phyloP scores from a whole-genome alignment of 2,888 invertebrate species.

The Ferrisia virgata region DNA sequence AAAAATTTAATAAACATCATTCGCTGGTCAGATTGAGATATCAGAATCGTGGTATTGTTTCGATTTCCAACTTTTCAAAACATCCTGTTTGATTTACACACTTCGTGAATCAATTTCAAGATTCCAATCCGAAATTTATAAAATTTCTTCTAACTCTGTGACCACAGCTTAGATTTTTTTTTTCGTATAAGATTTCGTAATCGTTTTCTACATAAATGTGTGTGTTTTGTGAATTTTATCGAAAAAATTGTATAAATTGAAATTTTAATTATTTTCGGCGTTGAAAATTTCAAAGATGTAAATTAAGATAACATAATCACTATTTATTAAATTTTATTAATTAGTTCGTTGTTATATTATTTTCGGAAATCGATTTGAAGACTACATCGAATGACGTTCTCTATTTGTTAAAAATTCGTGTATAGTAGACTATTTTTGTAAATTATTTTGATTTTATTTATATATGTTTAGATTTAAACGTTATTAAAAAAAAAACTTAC shows the following conservation, averaged over 20 bases:
- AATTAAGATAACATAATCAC: conserved; percentile 39
- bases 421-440: conserved; percentile 40
- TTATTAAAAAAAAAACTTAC: background rate
- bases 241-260: background rate
- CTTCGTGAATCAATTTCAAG: too few species aligned
- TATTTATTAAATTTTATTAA: conserved; percentile 1
- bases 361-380: conserved; percentile 13
- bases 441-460: conserved; percentile 36
- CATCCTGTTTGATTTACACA: too few species aligned
- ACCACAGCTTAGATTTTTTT: background rate
- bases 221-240: background rate
- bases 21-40: too few species aligned
- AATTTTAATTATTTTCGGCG: background rate
- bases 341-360: conserved; percentile 25
- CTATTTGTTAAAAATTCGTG: conserved; percentile 37
- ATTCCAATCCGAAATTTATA: too few species aligned
- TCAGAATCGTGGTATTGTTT: too few species aligned
- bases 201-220: background rate
- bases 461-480: background rate
- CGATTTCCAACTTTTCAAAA: too few species aligned
- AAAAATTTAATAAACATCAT: too few species aligned
- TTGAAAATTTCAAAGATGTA: background rate
- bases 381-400: conserved; percentile 31
- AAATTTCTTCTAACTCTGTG: too few species aligned
- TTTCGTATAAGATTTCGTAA: background rate